Evolutionary conservation across 2,888 invertebrate species (phyloP), one percentile per base, ranked within the genome.

Genomic region (Notodonta dromedarius): DNA sequence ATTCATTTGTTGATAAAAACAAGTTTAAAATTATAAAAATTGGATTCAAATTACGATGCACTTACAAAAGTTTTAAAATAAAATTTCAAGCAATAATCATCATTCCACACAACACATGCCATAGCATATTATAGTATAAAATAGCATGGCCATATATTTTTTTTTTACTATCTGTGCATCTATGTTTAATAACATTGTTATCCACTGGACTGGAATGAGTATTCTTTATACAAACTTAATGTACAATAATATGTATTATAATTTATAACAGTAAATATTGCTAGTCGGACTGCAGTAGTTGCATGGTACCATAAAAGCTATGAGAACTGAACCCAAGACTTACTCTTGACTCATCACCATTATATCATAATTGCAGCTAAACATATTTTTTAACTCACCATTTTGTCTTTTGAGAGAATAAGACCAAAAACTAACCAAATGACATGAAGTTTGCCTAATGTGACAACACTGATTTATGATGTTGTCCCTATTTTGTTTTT

Each of bases 151-250:
- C 44, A 13, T n/a, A 46, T 4, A n/a, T 46, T 5, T n/a, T 11
- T 46, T 46, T n/a, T 24, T 24, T 24, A 24, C 24, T 24, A 42
- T 11, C 11, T 42, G 42, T 11, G 42, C 42, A 42, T 42, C 42
- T 46, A 24, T 11, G 5, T 51, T 32, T 51, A 12, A 51, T 11
- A 51, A 50, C 8, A 4, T n/a, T 14, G 16, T 42, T n/a, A 51
- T 56, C 16, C 16, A 56, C 24, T 73, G 74, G 75, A 78, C 74
- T 80, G 80, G 73, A 70, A 78, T 79, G 79, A 80, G 79, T 79
- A 78, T 73, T 77, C 70, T 69, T 65, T 71, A 67, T 65, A 77
- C 68, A 73, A 73, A 61, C 75, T 70, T 73, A 73, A 53, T 57
- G 46, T 57, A 52, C 53, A 48, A 60, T 63, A 71, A 62, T 63